Conservation (phyloP, 2,888 invertebrate genomes). For the Heterodera filipjevi region DNA sequence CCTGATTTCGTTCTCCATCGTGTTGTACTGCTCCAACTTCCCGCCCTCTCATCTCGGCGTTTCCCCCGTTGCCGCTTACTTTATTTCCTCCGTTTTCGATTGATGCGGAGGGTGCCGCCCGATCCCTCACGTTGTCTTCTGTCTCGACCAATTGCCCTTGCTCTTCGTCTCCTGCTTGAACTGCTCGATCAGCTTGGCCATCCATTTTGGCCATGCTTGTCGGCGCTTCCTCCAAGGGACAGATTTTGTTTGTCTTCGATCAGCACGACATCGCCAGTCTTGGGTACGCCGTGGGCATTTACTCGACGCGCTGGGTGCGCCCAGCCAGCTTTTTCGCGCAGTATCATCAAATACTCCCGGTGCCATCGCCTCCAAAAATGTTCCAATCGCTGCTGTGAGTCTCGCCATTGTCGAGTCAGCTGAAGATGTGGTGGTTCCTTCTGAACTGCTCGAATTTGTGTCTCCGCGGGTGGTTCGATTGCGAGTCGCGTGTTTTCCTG, state of each 20-base stretch:
- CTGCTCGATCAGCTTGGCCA: background rate
- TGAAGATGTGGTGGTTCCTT: background rate
- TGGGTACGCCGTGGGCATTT: background rate
- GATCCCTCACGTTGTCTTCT: background rate
- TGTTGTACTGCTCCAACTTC: too few relatives aligned
- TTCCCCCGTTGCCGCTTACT: background rate
- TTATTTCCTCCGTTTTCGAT: background rate
- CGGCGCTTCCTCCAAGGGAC: background rate
- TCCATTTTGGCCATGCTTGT: background rate
- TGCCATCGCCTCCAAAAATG: constrained; percentile 16
- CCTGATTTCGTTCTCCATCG: background rate
- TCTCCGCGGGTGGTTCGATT: background rate
- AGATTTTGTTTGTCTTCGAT: constrained; percentile 12
- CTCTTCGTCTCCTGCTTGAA: background rate
- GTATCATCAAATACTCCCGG: background rate
- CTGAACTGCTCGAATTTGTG: background rate
- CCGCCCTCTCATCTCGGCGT: too few relatives aligned
- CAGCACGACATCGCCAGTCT: background rate
- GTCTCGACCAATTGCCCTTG: background rate
- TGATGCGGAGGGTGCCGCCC: background rate
- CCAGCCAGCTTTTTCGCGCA: background rate
- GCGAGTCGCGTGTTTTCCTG: background rate
- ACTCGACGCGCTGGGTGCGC: background rate
- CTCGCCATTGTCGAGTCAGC: background rate
- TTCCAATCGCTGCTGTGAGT: background rate